Conservation (phyloP, 1,140 invertebrate genomes). For the Globodera rostochiensis region DNA sequence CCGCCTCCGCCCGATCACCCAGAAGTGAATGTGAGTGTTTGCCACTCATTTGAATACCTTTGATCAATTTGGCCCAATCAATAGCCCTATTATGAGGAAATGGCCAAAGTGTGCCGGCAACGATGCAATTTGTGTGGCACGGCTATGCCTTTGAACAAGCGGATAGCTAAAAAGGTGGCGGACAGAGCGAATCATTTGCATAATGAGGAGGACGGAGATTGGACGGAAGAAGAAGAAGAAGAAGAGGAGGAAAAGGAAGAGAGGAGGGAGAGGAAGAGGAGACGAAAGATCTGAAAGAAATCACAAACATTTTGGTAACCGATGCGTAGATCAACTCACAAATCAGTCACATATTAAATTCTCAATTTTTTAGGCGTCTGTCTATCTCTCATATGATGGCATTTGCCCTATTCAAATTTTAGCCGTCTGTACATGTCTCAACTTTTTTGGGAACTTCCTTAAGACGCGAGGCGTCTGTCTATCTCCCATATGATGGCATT, state of each 20-base stretch:
- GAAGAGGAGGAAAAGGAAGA: constrained; percentile 1
- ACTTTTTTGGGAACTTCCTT: too few species aligned
- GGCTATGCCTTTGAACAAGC: constrained; percentile 3
- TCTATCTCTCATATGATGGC: too few species aligned
- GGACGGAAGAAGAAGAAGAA: neutral
- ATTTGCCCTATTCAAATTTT: too few species aligned
- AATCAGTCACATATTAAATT: too few species aligned
- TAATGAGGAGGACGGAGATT: neutral
- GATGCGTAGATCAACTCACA: too few species aligned
- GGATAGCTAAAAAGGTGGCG: constrained; percentile 4
- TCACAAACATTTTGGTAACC: too few species aligned
- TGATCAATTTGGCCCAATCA: neutral
- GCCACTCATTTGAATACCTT: neutral
- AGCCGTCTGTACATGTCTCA: too few species aligned
- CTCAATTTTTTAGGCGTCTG: too few species aligned
- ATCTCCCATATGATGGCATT: too few species aligned
- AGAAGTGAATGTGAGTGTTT: constrained; percentile 15
- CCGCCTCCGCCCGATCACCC: constrained; percentile 14
- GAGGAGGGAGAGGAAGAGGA: neutral
- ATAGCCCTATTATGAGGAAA: constrained; percentile 19
- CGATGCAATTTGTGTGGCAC: constrained; percentile 20
- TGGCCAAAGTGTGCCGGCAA: constrained; percentile 20
- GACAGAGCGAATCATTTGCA: neutral
- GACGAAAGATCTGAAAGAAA: neutral
- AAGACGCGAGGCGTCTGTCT: too few species aligned